phyloP scores from a whole-genome alignment of 2,797 vertebrate genomes.

The Enteromius paludinosus region DNA sequence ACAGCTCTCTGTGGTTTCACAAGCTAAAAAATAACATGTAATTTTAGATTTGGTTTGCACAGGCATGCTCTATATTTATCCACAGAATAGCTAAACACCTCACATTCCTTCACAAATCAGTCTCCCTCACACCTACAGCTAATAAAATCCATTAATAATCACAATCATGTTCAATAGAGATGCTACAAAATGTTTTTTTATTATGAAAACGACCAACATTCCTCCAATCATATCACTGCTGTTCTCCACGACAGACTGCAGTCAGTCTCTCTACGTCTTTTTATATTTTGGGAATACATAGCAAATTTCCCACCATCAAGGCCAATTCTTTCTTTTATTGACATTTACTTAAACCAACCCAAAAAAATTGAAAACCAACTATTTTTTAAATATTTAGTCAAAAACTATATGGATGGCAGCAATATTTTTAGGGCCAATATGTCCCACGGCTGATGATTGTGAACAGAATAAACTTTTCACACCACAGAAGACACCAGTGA shows the following conservation, averaged over 20 bases:
- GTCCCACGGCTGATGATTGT: not conserved
- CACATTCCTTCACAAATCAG: not conserved
- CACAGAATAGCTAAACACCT: not conserved
- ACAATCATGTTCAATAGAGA: not conserved
- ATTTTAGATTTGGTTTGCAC: constrained; percentile 33
- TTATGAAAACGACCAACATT: not conserved
- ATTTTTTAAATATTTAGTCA: not conserved
- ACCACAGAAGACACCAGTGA: no score
- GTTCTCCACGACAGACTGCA: not conserved
- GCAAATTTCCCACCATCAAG: no score
- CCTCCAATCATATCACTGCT: not conserved
- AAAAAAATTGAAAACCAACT: not conserved
- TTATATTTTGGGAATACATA: not conserved
- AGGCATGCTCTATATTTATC: not conserved
- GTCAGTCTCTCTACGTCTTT: not conserved
- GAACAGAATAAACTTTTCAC: not conserved
- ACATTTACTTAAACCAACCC: not conserved
- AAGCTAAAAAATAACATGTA: constrained; percentile 46
- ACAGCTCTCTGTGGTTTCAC: constrained; percentile 43
- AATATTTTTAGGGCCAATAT: not conserved
- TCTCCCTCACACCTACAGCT: not conserved
- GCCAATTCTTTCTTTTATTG: not conserved
- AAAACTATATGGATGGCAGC: not conserved
- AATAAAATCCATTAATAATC: not conserved
- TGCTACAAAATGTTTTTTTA: not conserved